phyloP scores from a whole-genome alignment of 1,140 invertebrate genomes.

The Drosophila kikkawai region DNA sequence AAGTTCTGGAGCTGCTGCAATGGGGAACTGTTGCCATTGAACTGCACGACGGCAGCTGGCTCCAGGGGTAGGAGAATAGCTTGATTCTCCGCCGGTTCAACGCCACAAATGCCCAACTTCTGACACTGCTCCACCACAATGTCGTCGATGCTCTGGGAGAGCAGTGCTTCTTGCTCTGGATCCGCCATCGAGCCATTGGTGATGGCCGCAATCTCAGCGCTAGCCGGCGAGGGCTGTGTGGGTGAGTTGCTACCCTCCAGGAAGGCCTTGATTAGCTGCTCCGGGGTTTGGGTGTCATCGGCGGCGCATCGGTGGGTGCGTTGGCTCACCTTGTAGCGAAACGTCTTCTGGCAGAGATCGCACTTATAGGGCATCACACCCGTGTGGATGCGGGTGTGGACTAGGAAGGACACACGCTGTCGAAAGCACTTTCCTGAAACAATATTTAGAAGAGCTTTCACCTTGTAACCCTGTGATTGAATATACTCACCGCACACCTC shows the following conservation, averaged over 20 bases:
- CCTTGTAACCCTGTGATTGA: slow-evolving; percentile 5
- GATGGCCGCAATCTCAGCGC: slow-evolving; percentile 55
- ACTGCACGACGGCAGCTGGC: slow-evolving; percentile 39
- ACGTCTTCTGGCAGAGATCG: slow-evolving; percentile 91
- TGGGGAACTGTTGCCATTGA: slow-evolving; percentile 59
- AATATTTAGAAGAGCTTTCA: background rate
- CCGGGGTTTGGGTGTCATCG: slow-evolving; percentile 62
- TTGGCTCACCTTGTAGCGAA: slow-evolving; percentile 94
- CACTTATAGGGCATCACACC: slow-evolving; percentile 89
- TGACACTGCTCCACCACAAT: slow-evolving; percentile 84
- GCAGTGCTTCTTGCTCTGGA: slow-evolving; percentile 66
- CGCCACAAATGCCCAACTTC: slow-evolving; percentile 78
- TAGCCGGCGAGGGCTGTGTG: slow-evolving; percentile 48
- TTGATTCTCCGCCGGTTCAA: slow-evolving; percentile 36
- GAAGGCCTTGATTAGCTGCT: slow-evolving; percentile 75
- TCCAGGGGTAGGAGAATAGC: slow-evolving; percentile 44
- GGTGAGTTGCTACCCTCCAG: slow-evolving; percentile 49
- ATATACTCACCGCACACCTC: slow-evolving; percentile 92
- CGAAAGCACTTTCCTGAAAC: slow-evolving; percentile 92
- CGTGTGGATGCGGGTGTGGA: slow-evolving; percentile 93
- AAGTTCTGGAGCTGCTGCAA: slow-evolving; percentile 69
- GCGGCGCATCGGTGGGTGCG: slow-evolving; percentile 90
- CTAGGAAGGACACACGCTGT: slow-evolving; percentile 93
- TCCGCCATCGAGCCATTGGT: slow-evolving; percentile 26
- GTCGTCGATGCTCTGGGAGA: slow-evolving; percentile 83